These are phyloP conservation scores for Dipodomys stephensi DNA, from an alignment of 2,113 vertebrate genomes.

Conservation along the genomic window DNA sequence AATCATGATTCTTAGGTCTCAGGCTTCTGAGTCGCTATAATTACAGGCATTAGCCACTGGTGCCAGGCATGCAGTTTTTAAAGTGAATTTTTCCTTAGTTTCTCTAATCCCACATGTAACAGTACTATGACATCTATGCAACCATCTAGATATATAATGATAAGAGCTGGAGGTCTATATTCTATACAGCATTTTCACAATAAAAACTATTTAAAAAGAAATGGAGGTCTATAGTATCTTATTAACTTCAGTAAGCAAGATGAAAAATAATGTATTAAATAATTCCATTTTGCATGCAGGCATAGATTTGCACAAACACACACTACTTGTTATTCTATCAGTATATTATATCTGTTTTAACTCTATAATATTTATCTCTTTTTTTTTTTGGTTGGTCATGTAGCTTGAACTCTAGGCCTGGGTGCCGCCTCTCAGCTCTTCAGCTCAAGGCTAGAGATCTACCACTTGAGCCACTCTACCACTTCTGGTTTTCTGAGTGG, in stretches of 20 bases:
- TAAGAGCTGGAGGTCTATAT: background rate
- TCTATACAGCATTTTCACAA: background rate
- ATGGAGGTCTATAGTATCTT: too few species aligned
- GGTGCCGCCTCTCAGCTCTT: too few species aligned
- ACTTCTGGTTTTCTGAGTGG: too few species aligned
- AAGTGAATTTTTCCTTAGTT: background rate
- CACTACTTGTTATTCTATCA: background rate
- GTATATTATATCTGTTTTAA: background rate
- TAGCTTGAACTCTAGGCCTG: too few species aligned
- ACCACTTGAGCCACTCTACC: too few species aligned
- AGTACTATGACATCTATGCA: background rate
- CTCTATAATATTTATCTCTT: background rate
- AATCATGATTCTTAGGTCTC: too few species aligned
- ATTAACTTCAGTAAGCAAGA: background rate
- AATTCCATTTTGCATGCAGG: background rate
- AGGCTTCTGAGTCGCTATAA: too few species aligned
- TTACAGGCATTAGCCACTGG: too few species aligned
- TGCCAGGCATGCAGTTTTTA: background rate
- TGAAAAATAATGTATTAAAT: background rate
- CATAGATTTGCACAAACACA: background rate
- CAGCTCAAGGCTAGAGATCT: too few species aligned
- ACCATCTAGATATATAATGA: background rate
- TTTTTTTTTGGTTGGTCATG: background rate
- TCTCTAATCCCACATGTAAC: background rate
- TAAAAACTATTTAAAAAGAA: too few species aligned